Base-by-base conservation (phyloP, 1,140 invertebrate genomes). In the Mya arenaria region DNA sequence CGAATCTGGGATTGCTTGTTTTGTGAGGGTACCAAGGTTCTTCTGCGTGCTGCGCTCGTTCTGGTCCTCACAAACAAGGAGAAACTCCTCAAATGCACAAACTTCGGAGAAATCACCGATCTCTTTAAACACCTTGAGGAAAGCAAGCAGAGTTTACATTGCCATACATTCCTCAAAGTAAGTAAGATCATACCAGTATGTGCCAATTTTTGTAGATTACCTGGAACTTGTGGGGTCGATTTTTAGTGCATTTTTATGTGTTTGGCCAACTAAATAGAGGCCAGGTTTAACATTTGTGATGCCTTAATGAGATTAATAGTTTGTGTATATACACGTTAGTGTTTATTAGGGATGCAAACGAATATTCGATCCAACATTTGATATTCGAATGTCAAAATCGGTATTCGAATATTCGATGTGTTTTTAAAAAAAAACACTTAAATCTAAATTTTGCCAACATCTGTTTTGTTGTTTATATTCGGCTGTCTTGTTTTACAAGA, bases 1-100 rank as follows among this genome's bases (percentile, higher is more conserved):
- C 94, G 97, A 87, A 96, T 98, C 91, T 98, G 98, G 98, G 98
- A 99, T 92, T 98, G 97, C 88, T 93, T 99, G 41, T 98, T 99
- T 92, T 96, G 97, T 86, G 98, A 99, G 93, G 97, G 98, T 23
- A 96, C 96, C 44, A 99, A 98, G 91, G 94, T 96, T 79, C 91
- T 98, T 25, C 97, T 98, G 87, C 94, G 97, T 87, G 97, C 97
- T n/a, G 96, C 96, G 82, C 90, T 98, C 63, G 96, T 96, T 23
- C 93, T 98, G 41, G 95, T 98, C 62, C 95, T 95, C 89, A 92
- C 95, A 66, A 96, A 97, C 89, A 93, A 94, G 86, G 93, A 94
- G 1, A 94, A 94, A 84, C 94, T 98, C 84, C 92, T 97, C 86
- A 94, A 94, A 41, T 96, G 96, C 87, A 94, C 95, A 85, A 96